These are phyloP conservation scores for Aspiorhynchus laticeps DNA, from an alignment of 2,113 vertebrate species.

Conservation along the genomic window DNA sequence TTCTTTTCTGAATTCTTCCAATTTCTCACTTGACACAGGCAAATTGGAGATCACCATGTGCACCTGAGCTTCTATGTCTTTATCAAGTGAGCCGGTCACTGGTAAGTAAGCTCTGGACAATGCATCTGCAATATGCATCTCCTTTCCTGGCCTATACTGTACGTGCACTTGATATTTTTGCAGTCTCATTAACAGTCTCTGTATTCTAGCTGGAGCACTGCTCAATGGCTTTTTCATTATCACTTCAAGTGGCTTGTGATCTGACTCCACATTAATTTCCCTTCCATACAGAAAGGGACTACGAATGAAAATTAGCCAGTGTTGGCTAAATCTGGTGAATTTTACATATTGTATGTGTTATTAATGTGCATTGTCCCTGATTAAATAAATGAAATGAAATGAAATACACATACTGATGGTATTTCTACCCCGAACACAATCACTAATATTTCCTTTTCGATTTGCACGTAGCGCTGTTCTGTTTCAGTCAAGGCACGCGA, in stretches of 20 bases:
- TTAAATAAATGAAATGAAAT: too few species aligned
- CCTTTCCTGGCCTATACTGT: constrained; percentile 35
- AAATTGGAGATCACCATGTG: constrained; percentile 35
- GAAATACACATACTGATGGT: constrained; percentile 40
- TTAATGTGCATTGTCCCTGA: too few species aligned
- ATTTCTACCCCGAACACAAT: constrained; percentile 35
- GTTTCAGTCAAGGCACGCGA: not conserved
- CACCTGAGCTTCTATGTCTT: constrained; percentile 42
- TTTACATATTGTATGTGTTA: too few species aligned
- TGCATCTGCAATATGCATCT: constrained; percentile 42
- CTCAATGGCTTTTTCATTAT: constrained; percentile 38
- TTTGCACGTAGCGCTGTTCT: constrained; percentile 7
- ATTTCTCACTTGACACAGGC: constrained; percentile 39
- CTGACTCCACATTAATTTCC: not conserved
- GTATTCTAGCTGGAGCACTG: constrained; percentile 44
- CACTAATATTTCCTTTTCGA: constrained; percentile 30
- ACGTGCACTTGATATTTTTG: constrained; percentile 39
- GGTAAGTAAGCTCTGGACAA: constrained; percentile 43
- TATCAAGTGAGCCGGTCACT: not conserved
- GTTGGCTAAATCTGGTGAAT: too few species aligned
- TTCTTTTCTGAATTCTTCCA: too few species aligned
- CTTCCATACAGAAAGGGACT: too few species aligned
- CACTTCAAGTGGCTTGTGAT: constrained; percentile 32
- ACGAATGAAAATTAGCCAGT: too few species aligned
- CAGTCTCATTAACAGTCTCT: constrained; percentile 26